Evolutionary conservation across 2,113 vertebrate species (phyloP).

Genomic region (Neoarius graeffei): DNA sequence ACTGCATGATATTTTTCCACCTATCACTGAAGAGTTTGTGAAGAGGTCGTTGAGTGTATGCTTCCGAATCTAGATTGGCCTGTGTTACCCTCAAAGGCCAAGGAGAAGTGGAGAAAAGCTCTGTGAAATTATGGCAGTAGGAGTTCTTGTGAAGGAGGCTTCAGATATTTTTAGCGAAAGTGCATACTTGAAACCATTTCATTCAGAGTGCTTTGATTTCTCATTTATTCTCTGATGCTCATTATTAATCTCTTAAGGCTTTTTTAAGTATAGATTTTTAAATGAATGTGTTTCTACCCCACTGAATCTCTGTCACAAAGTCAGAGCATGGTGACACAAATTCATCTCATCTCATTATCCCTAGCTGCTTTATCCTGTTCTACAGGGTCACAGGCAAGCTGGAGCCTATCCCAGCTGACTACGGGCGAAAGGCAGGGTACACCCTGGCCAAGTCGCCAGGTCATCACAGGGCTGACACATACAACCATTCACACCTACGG

Average conservation of each 20-base stretch:
- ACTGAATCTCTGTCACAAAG: not conserved
- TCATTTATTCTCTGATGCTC: slow-evolving; percentile 7
- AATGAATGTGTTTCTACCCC: not conserved
- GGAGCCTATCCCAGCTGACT: no score
- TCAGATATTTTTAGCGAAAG: not conserved
- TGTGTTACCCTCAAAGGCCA: not conserved
- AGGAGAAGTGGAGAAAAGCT: not conserved
- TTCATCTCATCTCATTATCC: not conserved
- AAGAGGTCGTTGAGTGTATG: slow-evolving; percentile 6
- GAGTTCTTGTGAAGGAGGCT: slow-evolving; percentile 6
- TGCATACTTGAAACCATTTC: slow-evolving; percentile 8
- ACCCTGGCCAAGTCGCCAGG: no score
- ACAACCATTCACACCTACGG: no score
- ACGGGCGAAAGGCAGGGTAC: no score
- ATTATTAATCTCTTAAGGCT: slow-evolving; percentile 6
- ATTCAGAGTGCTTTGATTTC: slow-evolving; percentile 5
- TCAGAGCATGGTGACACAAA: not conserved
- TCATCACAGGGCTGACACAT: no score
- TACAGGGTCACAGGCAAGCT: no score
- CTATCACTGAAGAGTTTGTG: slow-evolving; percentile 23
- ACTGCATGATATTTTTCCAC: slow-evolving; percentile 44
- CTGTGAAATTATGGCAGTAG: not conserved
- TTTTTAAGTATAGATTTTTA: not conserved
- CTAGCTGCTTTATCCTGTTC: no score
- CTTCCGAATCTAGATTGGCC: slow-evolving; percentile 12